Conservation (phyloP, 2,888 invertebrate species). For the Ornithoptera alexandrae region DNA sequence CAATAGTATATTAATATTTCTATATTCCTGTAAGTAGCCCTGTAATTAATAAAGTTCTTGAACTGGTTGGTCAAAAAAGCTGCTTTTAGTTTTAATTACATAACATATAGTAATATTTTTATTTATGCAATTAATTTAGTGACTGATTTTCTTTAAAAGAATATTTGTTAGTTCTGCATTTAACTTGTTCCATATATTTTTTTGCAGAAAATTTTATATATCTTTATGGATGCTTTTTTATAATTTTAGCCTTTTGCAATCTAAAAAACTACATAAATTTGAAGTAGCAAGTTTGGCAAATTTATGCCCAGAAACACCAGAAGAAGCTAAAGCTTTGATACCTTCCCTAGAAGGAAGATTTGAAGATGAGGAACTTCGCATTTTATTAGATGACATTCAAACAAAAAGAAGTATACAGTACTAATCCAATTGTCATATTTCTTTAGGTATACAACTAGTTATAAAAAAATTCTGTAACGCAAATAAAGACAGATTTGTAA, state of each 20-base stretch:
- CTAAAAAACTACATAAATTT: slow-evolving; percentile 98
- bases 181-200: not conserved
- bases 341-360: slow-evolving; percentile 98
- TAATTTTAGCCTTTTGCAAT: slow-evolving; percentile 88
- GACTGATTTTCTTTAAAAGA: too few species aligned
- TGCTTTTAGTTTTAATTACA: too few species aligned
- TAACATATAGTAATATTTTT: too few species aligned
- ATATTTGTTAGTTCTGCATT: not conserved
- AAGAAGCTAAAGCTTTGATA: slow-evolving; percentile 98
- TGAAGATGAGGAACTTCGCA: slow-evolving; percentile 98
- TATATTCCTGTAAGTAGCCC: too few species aligned
- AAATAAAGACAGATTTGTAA: too few species aligned
- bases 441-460: not conserved
- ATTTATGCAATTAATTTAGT: too few species aligned
- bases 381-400: slow-evolving; percentile 98
- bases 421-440: slow-evolving; percentile 58
- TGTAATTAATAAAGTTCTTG: too few species aligned
- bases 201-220: not conserved
- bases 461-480: not conserved
- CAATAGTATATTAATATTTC: too few species aligned
- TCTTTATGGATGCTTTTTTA: not conserved
- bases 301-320: slow-evolving; percentile 98
- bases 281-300: slow-evolving; percentile 98
- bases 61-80: too few species aligned
- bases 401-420: slow-evolving; percentile 99